These are phyloP conservation scores for Steatornis caripensis DNA, from an alignment of 2,113 vertebrate species.

Conservation along the genomic window DNA sequence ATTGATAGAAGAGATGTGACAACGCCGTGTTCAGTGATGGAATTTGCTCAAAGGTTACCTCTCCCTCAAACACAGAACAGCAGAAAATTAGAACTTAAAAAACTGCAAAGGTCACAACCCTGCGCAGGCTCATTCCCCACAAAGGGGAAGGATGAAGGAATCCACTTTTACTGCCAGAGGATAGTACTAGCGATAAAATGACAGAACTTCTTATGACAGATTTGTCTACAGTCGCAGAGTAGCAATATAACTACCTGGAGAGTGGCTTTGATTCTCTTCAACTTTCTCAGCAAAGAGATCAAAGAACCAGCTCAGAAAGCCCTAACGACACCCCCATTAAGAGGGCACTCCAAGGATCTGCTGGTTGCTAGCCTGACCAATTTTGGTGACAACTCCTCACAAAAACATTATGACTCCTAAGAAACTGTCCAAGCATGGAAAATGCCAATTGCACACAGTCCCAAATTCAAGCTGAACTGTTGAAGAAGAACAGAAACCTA, in stretches of 20 bases:
- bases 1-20: background rate
- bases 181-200: background rate
- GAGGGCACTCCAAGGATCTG: background rate
- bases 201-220: background rate
- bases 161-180: background rate
- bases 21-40: background rate
- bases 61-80: background rate
- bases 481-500: background rate
- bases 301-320: background rate
- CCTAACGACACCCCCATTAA: background rate
- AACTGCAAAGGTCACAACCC: background rate
- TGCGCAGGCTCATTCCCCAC: background rate
- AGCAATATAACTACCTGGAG: background rate
- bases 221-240: background rate
- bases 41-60: background rate
- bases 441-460: background rate
- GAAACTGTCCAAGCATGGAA: background rate
- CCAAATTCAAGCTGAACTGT: background rate
- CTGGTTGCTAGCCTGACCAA: background rate
- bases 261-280: background rate
- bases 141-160: background rate
- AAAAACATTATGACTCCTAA: background rate
- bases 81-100: background rate
- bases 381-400: background rate
- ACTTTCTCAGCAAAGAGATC: background rate